A percentile compares a stretch with the other conserved stretches of the same genome.
Evolutionary conservation across 2,888 invertebrate genomes (phyloP).

Genomic region (Hydroisotoma schaefferi): DNA sequence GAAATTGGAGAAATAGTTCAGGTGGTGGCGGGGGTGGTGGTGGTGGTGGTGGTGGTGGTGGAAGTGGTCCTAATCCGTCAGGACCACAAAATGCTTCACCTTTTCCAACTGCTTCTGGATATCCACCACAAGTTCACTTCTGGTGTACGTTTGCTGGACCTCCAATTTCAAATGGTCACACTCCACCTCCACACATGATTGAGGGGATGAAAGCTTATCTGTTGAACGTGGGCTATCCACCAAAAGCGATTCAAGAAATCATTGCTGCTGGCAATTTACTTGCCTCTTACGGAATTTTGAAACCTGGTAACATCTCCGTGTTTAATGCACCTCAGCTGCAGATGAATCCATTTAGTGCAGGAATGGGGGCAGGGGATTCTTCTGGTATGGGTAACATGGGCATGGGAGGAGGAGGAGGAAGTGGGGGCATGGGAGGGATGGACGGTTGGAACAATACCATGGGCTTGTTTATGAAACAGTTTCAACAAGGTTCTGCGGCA

Average conservation of each 20-base stretch:
- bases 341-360: conserved; percentile 45
- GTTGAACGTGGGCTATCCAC: background rate
- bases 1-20: conserved; percentile 23
- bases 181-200: conserved; percentile 47
- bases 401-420: conserved; percentile 37
- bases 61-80: conserved; percentile 24
- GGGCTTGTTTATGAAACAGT: conserved; percentile 48
- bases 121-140: conserved; percentile 48
- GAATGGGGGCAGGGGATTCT: conserved; percentile 34
- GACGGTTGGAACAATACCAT: conserved; percentile 46
- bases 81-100: conserved; percentile 34
- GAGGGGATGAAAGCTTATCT: conserved; percentile 46
- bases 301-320: conserved; percentile 48
- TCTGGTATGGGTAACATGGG: conserved; percentile 42
- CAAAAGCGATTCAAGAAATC: background rate
- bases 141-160: conserved; percentile 49
- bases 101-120: conserved; percentile 43
- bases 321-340: conserved; percentile 47
- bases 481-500: conserved; percentile 43
- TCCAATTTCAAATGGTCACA: conserved; percentile 48
- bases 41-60: conserved; percentile 30
- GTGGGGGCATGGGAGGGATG: conserved; percentile 29
- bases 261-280: conserved; percentile 46
- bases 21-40: conserved; percentile 31
- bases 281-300: conserved; percentile 47